Evolutionary conservation across 2,113 vertebrate species (phyloP).

Genomic region (Ornithorhynchus anatinus): DNA sequence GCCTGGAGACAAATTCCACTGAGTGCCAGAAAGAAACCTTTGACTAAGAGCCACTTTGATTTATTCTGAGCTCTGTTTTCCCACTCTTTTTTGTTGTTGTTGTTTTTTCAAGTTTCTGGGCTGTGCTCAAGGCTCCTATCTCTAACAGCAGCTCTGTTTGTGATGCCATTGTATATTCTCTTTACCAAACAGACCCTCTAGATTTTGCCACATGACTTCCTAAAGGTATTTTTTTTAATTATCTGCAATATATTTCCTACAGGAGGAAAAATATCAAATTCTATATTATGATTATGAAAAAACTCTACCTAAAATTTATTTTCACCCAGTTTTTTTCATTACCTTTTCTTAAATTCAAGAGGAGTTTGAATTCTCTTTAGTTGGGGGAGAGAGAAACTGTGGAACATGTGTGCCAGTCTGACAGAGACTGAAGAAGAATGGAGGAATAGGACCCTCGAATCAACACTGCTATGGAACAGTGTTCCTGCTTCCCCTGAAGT

Average conservation of each 20-base stretch:
- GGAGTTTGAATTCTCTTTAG: no score
- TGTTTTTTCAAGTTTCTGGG: not conserved
- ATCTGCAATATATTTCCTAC: not conserved
- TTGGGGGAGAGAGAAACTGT: no score
- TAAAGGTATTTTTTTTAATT: not conserved
- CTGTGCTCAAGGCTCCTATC: conserved; percentile 15
- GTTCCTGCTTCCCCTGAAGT: no score
- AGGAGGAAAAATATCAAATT: not conserved
- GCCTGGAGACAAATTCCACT: not conserved
- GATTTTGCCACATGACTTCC: not conserved
- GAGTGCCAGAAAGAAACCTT: not conserved
- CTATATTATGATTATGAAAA: not conserved
- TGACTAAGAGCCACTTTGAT: conserved; percentile 1
- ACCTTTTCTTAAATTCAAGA: no score
- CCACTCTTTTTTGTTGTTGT: not conserved
- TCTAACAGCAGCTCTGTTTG: not conserved
- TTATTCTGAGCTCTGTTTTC: not conserved
- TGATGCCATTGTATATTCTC: conserved; percentile 33
- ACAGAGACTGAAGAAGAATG: no score
- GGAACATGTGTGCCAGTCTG: no score
- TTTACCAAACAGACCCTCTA: conserved; percentile 20
- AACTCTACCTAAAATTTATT: no score
- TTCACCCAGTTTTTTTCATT: no score
- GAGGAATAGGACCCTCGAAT: no score
- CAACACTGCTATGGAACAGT: no score